phyloP scores from a whole-genome alignment of 2,113 vertebrate genomes.

The Charina bottae region DNA sequence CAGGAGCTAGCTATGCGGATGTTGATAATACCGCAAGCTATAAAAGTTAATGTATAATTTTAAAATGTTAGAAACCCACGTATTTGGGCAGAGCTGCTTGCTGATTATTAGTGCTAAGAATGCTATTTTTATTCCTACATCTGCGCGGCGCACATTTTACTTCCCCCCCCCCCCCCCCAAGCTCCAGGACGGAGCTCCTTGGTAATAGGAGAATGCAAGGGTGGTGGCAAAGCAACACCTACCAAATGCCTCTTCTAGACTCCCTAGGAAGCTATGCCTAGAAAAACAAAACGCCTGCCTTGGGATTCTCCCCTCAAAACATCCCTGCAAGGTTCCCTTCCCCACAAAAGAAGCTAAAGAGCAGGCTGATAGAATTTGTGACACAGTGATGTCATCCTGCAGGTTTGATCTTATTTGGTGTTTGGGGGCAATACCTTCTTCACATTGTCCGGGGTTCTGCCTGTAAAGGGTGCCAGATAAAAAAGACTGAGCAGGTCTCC shows the following conservation, averaged over 20 bases:
- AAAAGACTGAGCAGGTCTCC: not conserved
- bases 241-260: not conserved
- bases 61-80: not conserved
- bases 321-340: not conserved
- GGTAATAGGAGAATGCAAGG: not conserved
- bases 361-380: not conserved
- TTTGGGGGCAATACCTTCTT: not conserved
- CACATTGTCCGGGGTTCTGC: not conserved
- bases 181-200: not conserved
- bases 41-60: not conserved
- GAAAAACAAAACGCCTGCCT: not conserved
- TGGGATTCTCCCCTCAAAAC: not conserved
- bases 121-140: conserved; percentile 12
- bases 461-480: not conserved
- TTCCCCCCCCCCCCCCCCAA: not conserved
- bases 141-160: not conserved
- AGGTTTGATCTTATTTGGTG: not conserved
- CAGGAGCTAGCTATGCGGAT: not conserved
- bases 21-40: not conserved
- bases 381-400: not conserved
- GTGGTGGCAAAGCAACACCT: not conserved
- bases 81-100: not conserved
- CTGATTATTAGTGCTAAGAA: not conserved
- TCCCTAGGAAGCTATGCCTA: not conserved
- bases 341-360: not conserved